These are phyloP conservation scores for Azorinus chamasolen DNA, from an alignment of 2,888 invertebrate genomes.

Conservation along the genomic window DNA sequence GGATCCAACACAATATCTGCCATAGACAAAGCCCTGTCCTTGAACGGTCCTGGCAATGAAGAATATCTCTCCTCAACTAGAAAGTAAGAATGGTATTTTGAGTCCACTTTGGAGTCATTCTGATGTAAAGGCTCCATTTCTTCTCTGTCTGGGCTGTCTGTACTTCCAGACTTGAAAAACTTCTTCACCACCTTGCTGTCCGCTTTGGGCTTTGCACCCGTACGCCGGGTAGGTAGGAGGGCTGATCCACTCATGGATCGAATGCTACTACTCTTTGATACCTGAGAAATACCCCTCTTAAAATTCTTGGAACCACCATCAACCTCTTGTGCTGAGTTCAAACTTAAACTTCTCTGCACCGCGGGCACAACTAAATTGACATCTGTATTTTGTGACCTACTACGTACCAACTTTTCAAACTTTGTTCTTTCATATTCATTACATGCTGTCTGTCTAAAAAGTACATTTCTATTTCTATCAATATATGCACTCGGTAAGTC, in stretches of 20 bases:
- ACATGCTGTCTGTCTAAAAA: too few relatives aligned
- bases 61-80: slow-evolving; percentile 18
- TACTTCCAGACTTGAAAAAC: slow-evolving; percentile 30
- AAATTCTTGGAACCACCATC: background rate
- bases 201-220: slow-evolving; percentile 26
- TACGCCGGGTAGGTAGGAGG: background rate
- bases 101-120: background rate
- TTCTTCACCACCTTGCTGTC: slow-evolving; percentile 34
- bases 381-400: background rate
- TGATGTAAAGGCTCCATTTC: slow-evolving; percentile 45
- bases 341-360: slow-evolving; percentile 1
- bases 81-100: slow-evolving; percentile 10
- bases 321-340: background rate
- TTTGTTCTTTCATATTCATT: too few relatives aligned
- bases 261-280: slow-evolving; percentile 47
- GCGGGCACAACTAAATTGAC: background rate
- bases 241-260: slow-evolving; percentile 13
- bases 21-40: slow-evolving; percentile 49
- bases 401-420: background rate
- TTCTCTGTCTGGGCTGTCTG: slow-evolving; percentile 33
- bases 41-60: slow-evolving; percentile 21
- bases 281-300: slow-evolving; percentile 43
- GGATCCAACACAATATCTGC: slow-evolving; percentile 55
- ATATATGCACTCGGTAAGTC: too few relatives aligned
- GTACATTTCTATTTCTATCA: too few relatives aligned